Evolutionary conservation across 2,888 invertebrate species (phyloP).

Genomic region (Campoletis raptor): DNA sequence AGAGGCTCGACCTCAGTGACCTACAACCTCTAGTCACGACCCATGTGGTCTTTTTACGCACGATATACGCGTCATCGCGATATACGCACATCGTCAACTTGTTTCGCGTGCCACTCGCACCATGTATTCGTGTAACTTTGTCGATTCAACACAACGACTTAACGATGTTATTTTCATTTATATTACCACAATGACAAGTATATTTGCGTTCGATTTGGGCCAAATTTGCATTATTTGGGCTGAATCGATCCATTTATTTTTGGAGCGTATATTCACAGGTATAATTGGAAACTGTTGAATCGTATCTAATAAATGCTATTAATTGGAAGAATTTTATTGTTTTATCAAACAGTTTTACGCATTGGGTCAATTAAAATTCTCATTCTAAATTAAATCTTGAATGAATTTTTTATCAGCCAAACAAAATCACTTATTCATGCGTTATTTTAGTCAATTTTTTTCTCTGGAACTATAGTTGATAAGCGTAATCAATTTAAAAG

Average conservation of each 20-base stretch:
- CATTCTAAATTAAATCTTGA: not conserved
- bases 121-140: not conserved
- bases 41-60: slow-evolving; percentile 62
- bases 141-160: not conserved
- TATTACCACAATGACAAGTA: not conserved
- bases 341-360: not conserved
- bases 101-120: slow-evolving; percentile 17
- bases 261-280: not conserved
- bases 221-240: slow-evolving; percentile 18
- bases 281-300: not conserved
- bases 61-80: slow-evolving; percentile 16
- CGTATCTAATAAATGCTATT: not conserved
- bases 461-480: not conserved
- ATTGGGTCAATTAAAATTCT: not conserved
- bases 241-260: slow-evolving; percentile 27
- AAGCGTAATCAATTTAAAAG: not conserved
- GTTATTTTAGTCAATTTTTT: not conserved
- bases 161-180: not conserved
- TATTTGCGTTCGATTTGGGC: not conserved
- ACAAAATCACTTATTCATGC: not conserved
- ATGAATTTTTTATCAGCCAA: not conserved
- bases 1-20: slow-evolving; percentile 69
- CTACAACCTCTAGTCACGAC: slow-evolving; percentile 60
- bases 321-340: not conserved
- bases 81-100: slow-evolving; percentile 9